A percentile compares a stretch with the other conserved stretches of the same genome.
Evolutionary conservation across 37 sponge, comb jelly and placozoan genomes (phyloP).

Genomic region (Lycopodina hypogea): DNA sequence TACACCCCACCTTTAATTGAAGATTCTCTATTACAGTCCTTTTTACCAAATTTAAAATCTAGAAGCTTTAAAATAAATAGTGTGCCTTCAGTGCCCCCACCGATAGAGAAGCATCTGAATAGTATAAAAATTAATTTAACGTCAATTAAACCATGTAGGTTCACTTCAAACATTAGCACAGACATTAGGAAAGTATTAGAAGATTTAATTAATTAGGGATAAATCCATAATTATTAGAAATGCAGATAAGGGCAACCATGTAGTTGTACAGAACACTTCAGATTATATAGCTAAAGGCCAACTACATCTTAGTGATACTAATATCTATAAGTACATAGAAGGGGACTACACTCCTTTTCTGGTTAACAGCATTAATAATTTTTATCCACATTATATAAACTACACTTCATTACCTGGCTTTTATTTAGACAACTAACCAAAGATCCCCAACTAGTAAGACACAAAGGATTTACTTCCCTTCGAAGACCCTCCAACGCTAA

Average conservation of each 20-base stretch:
- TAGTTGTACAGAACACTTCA: not conserved
- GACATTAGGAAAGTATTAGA: no score
- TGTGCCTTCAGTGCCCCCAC: no score
- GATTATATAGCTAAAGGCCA: not conserved
- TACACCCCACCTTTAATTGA: no score
- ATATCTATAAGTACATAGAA: not conserved
- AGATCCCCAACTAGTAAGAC: not conserved
- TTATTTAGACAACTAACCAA: not conserved
- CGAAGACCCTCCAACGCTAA: not conserved
- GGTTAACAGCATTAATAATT: not conserved
- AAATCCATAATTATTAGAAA: not conserved
- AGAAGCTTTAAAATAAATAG: no score
- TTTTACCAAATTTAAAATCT: no score
- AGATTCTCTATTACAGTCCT: no score
- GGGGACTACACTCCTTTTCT: not conserved
- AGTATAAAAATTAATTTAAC: no score
- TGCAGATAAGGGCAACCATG: not conserved
- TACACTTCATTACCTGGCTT: not conserved
- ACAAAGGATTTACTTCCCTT: not conserved
- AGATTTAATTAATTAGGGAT: no score
- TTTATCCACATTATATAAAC: not conserved
- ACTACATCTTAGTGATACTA: not conserved
- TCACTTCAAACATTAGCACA: no score
- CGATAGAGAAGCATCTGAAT: no score
- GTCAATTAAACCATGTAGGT: no score